These are phyloP conservation scores for Graptemys geographica DNA, from an alignment of 2,797 vertebrate genomes.

Conservation along the genomic window DNA sequence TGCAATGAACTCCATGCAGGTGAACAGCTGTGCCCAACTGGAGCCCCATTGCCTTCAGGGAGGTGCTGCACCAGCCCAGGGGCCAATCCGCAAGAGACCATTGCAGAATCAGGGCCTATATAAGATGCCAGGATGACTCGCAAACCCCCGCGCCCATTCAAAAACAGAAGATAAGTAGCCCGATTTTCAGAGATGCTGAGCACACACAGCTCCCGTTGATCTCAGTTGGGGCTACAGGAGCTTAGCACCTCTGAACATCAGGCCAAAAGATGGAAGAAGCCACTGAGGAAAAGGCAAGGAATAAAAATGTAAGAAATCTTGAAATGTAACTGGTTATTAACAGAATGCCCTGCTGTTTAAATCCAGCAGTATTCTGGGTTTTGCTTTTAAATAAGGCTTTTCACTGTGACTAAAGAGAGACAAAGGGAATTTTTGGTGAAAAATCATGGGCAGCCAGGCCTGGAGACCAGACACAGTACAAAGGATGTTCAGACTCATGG, in stretches of 20 bases:
- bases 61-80: neutral
- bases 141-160: neutral
- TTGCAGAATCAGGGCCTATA: neutral
- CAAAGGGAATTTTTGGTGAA: slow-evolving; percentile 22
- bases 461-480: slow-evolving; percentile 10
- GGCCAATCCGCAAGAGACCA: neutral
- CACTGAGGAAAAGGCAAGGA: neutral
- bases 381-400: slow-evolving; percentile 41
- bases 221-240: neutral
- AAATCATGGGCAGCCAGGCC: neutral
- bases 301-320: slow-evolving; percentile 4
- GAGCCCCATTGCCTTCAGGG: neutral
- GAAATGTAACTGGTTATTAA: slow-evolving; percentile 13
- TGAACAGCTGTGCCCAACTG: neutral
- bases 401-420: neutral
- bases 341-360: slow-evolving; percentile 35
- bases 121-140: neutral
- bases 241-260: neutral
- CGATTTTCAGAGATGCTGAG: neutral
- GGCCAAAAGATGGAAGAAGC: neutral
- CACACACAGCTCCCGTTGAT: neutral
- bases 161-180: neutral
- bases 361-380: slow-evolving; percentile 5
- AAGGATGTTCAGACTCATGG: neutral
- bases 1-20: neutral